A percentile compares a stretch with the other conserved stretches of the same genome.
phyloP scores from a whole-genome alignment of 2,113 vertebrate species.

The Actinemys pallida region DNA sequence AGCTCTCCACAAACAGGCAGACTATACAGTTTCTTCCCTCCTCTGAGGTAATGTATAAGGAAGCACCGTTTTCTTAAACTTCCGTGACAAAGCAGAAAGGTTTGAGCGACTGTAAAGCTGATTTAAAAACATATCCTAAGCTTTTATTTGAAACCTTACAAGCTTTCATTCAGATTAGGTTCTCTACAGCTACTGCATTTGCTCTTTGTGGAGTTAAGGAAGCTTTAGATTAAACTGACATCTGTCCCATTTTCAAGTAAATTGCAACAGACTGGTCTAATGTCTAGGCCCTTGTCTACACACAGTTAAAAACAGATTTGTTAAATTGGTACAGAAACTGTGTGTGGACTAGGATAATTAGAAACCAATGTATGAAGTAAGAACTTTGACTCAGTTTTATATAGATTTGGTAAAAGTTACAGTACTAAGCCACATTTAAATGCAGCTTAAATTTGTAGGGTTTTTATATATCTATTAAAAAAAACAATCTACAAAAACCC shows the following conservation, averaged over 20 bases:
- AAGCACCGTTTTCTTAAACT: background rate
- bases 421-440: background rate
- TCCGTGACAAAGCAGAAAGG: background rate
- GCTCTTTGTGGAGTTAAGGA: background rate
- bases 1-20: background rate
- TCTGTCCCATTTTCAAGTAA: background rate
- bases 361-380: background rate
- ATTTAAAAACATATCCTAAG: background rate
- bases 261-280: background rate
- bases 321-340: background rate
- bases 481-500: background rate
- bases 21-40: background rate
- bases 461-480: background rate
- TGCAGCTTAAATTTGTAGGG: background rate
- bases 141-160: background rate
- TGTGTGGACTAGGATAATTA: rapidly evolving
- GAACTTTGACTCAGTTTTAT: background rate
- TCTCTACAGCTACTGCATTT: background rate
- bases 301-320: background rate
- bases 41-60: background rate
- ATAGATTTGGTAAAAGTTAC: background rate
- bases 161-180: background rate
- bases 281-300: background rate
- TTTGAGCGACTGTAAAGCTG: background rate
- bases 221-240: background rate